A percentile compares a stretch with the other conserved stretches of the same genome.
These are phyloP conservation scores for Sinopyrophorus schimmeli DNA, from an alignment of 2,888 invertebrate species.

Conservation along the genomic window DNA sequence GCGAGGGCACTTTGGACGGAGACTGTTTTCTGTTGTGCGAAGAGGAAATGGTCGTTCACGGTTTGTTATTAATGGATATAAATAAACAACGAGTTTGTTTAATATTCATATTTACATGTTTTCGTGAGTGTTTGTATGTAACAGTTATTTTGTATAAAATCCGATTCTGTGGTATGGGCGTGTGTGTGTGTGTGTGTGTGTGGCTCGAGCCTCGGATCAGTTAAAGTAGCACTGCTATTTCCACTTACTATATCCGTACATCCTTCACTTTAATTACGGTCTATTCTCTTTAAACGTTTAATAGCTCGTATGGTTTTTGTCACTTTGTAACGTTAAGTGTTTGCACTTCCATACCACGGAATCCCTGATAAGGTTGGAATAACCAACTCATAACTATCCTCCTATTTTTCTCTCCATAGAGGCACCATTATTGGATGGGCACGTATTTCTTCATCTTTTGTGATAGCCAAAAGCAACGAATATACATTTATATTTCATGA, in stretches of 20 bases:
- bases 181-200: no score
- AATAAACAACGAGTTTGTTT: constrained; percentile 13
- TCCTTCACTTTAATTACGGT: constrained; percentile 39
- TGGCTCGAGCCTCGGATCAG: constrained; percentile 40
- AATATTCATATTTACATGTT: constrained; percentile 11
- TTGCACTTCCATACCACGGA: constrained; percentile 28
- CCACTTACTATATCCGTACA: constrained; percentile 41
- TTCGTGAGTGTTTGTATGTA: no score
- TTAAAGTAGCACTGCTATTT: constrained; percentile 45
- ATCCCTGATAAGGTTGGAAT: no score
- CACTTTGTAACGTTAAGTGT: constrained; percentile 37
- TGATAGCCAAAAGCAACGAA: no score
- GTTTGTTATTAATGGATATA: constrained; percentile 1
- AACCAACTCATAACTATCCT: no score
- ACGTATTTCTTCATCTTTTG: no score
- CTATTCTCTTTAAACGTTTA: constrained; percentile 40
- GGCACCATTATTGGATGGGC: no score
- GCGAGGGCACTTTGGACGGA: no score
- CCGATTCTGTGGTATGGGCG: constrained; percentile 43
- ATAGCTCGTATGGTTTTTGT: constrained; percentile 41
- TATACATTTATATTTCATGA: no score
- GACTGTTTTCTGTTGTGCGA: not conserved
- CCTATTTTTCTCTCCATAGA: no score
- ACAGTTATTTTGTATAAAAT: constrained; percentile 30
- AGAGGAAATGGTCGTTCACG: not conserved